Base-by-base conservation (phyloP, 2,888 invertebrate genomes). In the Zaprionus obscuricornis region DNA sequence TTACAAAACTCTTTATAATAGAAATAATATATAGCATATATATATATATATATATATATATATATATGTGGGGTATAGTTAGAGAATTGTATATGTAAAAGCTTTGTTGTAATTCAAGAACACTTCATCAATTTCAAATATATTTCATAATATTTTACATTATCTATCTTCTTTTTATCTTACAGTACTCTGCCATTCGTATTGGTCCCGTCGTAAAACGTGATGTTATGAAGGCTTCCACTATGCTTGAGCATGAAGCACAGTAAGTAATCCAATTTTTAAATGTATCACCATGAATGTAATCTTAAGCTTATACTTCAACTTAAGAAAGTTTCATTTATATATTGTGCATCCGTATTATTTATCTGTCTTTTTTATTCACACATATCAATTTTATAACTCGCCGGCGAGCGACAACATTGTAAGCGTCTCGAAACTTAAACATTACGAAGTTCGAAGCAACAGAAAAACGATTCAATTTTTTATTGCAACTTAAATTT, bases 211-310 rank as follows among this genome's bases (percentile, higher is more conserved):
- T 99, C 49, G 99, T 99, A 83, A 99, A 98, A 91, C 96, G 97
- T 89, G 99, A 99, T 91, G 98, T 99, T 33, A 99, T 99, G 97
- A 98, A 97, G 89, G 98, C 99, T 13, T 98, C 99, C n/a, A 97
- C 96, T 73, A 99, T 99, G 99, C 91, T 99, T 92, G 99, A 99
- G 89, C 98, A 98, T 91, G 98, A 99, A 88, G 94, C 96, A 58
- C 96, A 97, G 94, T 97, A 90, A 94, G 94, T 94, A 88, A 24
- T 40, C 33, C n/a, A n/a, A n/a, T n/a, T n/a, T n/a, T n/a, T n/a
- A n/a, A n/a, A n/a, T n/a, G n/a, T n/a, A n/a, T n/a, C n/a, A n/a
- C n/a, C n/a, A n/a, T n/a, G n/a, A n/a, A n/a, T n/a, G 5, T 31
- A 31, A 18, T 22, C 24, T 11, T 57, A n/a, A n/a, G n/a, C n/a